Evolutionary conservation across 2,113 vertebrate genomes (phyloP), one percentile per base, ranked within the genome.

Genomic region (Camelus dromedarius): DNA sequence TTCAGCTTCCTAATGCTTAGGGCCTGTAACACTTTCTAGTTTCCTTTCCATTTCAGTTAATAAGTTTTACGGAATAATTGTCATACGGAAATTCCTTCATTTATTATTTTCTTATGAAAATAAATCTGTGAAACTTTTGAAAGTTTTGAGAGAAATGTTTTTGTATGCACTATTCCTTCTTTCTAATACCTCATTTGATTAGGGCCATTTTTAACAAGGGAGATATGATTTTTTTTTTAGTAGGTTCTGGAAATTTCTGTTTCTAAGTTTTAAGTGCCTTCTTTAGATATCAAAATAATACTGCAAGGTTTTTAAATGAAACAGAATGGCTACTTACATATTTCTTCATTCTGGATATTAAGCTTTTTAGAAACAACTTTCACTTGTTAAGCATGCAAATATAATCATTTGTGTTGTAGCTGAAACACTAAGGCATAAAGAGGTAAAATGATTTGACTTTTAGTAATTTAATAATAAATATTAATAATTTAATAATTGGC

Each of bases 51-150:
- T 75, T 83, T 93, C 60, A 46, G 0, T 93, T 89, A 83, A 52
- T 18, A 84, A 85, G 30, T 86, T 89, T 96, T 88, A 60, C 30
- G n/a, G 16, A 95, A 88, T 46, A 84, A 86, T 83, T 86, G 58
- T 88, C 66, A 81, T 67, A 26, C 73, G 62, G 38, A 66, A 93
- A 93, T 86, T 56, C 6, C 19, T 82, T 32, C 35, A 19, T 80
- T 93, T 88, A 67, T 89, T 92, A 48, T 88, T 89, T 95, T 92
- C 28, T 87, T 89, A 82, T 89, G 82, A 91, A 60, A 93, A 54
- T 88, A 77, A 91, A 12, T 81, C 24, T 85, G 19, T 93, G 58
- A 92, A 80, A 46, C 86, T 52, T 91, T 85, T 85, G 69, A 84
- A 95, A 96, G 62, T 50, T 90, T 54, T 72, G 54, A 20, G 50